These are phyloP conservation scores for Arctocebus calabarensis DNA, from an alignment of 2,797 vertebrate species.

Conservation along the genomic window DNA sequence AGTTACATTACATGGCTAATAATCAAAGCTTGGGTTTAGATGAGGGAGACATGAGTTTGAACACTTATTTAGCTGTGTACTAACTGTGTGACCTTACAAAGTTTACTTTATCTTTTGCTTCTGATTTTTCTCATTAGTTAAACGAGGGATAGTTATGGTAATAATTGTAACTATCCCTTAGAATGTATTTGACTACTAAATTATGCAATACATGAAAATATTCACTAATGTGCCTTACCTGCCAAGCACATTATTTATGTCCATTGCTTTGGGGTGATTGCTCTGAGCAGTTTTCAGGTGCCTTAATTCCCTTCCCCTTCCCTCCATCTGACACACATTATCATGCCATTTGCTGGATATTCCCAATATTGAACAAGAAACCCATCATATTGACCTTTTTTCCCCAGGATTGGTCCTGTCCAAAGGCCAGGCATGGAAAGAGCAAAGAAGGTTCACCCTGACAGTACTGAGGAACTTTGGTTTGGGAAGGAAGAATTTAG, in stretches of 20 bases:
- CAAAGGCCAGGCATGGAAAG: slow-evolving; percentile 86
- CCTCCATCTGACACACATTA: background rate
- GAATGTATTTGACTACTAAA: background rate
- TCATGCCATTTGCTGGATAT: background rate
- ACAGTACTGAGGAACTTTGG: slow-evolving; percentile 87
- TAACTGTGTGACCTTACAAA: background rate
- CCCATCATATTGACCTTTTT: background rate
- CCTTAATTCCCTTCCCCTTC: background rate
- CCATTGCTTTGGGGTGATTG: background rate
- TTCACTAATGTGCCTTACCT: background rate
- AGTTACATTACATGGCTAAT: background rate
- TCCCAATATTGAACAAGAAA: background rate
- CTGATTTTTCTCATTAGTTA: background rate
- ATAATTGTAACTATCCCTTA: background rate
- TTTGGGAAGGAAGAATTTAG: slow-evolving; percentile 88
- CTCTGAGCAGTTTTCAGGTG: background rate
- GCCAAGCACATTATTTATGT: background rate
- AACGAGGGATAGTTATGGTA: background rate
- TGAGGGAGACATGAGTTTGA: background rate
- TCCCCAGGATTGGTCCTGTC: slow-evolving; percentile 77
- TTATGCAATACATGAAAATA: background rate
- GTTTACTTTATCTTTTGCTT: background rate
- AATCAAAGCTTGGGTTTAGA: background rate
- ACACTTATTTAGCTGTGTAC: background rate
- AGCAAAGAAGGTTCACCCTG: slow-evolving; percentile 88